Conservation (phyloP, 2,797 vertebrate species). For the Macropus fuliginosus region DNA sequence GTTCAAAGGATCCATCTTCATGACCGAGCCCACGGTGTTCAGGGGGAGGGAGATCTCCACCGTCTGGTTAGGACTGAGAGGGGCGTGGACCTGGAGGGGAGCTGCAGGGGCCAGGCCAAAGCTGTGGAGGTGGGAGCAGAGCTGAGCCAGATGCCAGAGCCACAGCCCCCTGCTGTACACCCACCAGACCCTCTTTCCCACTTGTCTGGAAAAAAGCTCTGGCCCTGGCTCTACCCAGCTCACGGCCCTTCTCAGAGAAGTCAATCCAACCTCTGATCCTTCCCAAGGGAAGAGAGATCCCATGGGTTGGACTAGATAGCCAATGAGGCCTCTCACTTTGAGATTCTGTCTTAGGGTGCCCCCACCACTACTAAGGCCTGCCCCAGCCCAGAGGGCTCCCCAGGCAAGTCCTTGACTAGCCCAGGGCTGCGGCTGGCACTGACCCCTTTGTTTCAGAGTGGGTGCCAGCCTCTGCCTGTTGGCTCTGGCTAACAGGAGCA, state of each 20-base stretch:
- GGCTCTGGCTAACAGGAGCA: constrained; percentile 63
- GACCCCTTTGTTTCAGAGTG: background rate
- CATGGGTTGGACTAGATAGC: background rate
- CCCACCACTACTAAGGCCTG: background rate
- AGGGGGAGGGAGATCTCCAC: constrained; percentile 95
- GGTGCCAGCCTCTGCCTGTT: background rate
- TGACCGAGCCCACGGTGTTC: constrained; percentile 93
- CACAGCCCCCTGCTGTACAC: too few species aligned
- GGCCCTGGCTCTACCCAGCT: background rate
- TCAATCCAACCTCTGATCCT: too few species aligned
- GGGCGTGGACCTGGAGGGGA: constrained; percentile 94
- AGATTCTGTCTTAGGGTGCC: background rate
- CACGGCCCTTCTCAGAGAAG: background rate
- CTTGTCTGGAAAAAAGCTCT: background rate
- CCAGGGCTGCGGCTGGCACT: background rate
- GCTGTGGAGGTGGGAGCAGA: constrained; percentile 81
- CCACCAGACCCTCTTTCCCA: background rate
- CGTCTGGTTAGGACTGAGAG: constrained; percentile 94
- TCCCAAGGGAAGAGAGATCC: background rate
- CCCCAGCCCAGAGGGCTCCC: background rate
- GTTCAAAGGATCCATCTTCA: constrained; percentile 99
- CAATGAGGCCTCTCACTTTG: background rate
- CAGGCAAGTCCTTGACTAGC: too few species aligned
- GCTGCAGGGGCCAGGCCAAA: constrained; percentile 96
- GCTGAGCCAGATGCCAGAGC: background rate